Percentiles rank a stretch among this genome's conserved stretches.
Conservation (phyloP, 1,140 invertebrate genomes). For the Lasioglossum albipes region DNA sequence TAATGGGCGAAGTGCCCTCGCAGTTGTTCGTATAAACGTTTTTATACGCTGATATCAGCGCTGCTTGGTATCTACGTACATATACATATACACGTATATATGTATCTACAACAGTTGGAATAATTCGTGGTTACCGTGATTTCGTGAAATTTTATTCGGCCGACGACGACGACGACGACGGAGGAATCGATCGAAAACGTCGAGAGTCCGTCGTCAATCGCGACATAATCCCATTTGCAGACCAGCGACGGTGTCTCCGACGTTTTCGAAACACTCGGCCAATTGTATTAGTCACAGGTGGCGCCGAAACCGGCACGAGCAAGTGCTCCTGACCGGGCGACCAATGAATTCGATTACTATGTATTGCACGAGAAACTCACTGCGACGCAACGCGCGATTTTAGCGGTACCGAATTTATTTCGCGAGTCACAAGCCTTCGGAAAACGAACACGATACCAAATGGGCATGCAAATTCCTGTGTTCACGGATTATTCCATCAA, state of each 20-base stretch:
- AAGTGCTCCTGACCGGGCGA: neutral
- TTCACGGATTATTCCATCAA: too few relatives aligned
- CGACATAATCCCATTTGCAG: too few relatives aligned
- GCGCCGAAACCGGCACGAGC: neutral
- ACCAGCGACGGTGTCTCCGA: neutral
- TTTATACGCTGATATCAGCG: neutral
- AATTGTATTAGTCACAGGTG: neutral
- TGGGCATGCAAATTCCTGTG: too few relatives aligned
- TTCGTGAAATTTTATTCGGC: too few relatives aligned
- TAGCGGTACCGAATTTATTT: neutral
- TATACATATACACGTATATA: neutral
- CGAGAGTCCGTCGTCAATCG: too few relatives aligned
- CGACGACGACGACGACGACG: too few relatives aligned
- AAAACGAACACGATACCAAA: too few relatives aligned
- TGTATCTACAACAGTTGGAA: too few relatives aligned
- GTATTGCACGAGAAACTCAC: neutral
- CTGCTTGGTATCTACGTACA: neutral
- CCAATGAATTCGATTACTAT: conserved; percentile 14
- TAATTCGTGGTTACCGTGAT: too few relatives aligned
- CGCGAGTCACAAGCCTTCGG: neutral
- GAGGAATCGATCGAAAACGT: too few relatives aligned
- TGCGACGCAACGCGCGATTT: neutral
- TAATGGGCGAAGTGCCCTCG: neutral
- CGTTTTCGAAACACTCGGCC: neutral
- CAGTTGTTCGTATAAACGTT: neutral